Evolutionary conservation across 1,140 invertebrate genomes (phyloP).

Genomic region (Drosophila funebris): DNA sequence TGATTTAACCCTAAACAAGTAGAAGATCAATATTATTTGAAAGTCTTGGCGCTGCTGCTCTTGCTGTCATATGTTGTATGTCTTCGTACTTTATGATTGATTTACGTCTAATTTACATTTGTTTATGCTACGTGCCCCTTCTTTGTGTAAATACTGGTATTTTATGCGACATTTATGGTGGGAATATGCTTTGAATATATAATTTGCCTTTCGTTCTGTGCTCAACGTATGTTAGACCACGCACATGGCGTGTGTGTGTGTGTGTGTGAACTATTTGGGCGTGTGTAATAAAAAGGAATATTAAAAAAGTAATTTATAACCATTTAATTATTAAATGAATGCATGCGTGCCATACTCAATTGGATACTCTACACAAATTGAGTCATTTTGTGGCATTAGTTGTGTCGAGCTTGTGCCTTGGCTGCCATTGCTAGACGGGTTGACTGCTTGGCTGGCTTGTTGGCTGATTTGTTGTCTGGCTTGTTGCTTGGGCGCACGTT

Average conservation of each 20-base stretch:
- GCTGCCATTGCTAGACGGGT: neutral
- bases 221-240: slow-evolving; percentile 29
- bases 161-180: slow-evolving; percentile 73
- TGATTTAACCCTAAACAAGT: neutral
- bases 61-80: slow-evolving; percentile 34
- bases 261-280: slow-evolving; percentile 33
- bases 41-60: slow-evolving; percentile 1
- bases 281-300: slow-evolving; percentile 32
- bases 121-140: slow-evolving; percentile 60
- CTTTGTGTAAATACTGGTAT: slow-evolving; percentile 51
- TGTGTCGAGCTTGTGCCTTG: neutral
- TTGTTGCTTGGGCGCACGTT: slow-evolving; percentile 56
- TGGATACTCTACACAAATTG: slow-evolving; percentile 43
- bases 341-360: slow-evolving; percentile 36
- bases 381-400: slow-evolving; percentile 45
- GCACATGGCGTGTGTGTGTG: slow-evolving; percentile 36
- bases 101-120: slow-evolving; percentile 61
- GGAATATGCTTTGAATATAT: slow-evolving; percentile 71
- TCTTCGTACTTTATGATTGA: slow-evolving; percentile 53
- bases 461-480: neutral
- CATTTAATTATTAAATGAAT: slow-evolving; percentile 36
- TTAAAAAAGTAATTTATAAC: slow-evolving; percentile 41
- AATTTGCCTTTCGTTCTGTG: slow-evolving; percentile 27
- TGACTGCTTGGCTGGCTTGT: slow-evolving; percentile 15
- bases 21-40: slow-evolving; percentile 1